phyloP scores from a whole-genome alignment of 2,888 invertebrate genomes.

The Argyresthia albistria region DNA sequence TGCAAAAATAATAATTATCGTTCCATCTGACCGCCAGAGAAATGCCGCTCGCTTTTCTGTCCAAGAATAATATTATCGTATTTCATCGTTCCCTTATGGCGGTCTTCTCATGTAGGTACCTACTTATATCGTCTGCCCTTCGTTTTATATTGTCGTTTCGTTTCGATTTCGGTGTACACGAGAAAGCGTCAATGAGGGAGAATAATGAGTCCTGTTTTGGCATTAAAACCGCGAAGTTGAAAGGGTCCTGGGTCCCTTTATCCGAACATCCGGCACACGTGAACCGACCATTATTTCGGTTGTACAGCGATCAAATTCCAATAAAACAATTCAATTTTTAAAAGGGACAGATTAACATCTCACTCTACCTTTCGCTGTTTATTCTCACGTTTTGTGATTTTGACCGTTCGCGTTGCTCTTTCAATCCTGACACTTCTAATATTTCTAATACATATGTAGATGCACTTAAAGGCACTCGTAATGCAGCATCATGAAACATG shows the following conservation, averaged over 20 bases:
- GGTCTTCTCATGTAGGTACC: neutral
- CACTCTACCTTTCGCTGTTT: no score
- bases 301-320: constrained; percentile 25
- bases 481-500: no score
- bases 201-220: constrained; percentile 50
- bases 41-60: neutral
- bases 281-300: constrained; percentile 33
- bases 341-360: neutral
- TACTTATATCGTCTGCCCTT: neutral
- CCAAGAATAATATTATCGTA: neutral
- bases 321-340: constrained; percentile 20
- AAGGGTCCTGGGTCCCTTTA: constrained; percentile 48
- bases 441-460: no score
- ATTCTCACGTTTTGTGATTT: no score
- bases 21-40: neutral
- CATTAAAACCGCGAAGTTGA: constrained; percentile 44
- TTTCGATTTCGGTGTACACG: neutral
- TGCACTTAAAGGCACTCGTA: no score
- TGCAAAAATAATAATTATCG: neutral
- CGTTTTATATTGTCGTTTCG: neutral
- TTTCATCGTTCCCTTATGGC: neutral
- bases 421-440: no score
- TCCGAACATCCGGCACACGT: constrained; percentile 61
- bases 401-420: no score
- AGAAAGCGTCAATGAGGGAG: constrained; percentile 9